Conservation (phyloP, 2,888 invertebrate species). For the Spialia ferax region DNA sequence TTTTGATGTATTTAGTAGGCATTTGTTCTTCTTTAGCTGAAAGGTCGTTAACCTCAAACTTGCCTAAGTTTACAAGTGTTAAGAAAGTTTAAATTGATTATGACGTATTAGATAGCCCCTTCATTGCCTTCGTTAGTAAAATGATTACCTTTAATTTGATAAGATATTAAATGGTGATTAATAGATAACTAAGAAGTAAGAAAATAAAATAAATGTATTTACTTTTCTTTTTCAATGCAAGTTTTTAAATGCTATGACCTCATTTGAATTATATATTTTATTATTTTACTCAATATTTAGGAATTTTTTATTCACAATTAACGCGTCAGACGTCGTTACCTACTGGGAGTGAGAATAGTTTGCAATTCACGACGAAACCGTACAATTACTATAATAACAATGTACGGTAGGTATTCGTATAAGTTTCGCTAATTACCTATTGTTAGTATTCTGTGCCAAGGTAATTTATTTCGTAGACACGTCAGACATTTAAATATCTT, state of each 20-base stretch:
- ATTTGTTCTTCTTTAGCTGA: not conserved
- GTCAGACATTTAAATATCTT: too few species aligned
- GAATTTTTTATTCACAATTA: too few species aligned
- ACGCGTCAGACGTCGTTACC: not conserved
- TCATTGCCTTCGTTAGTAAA: too few species aligned
- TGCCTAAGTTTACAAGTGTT: not conserved
- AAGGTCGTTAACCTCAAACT: slow-evolving; percentile 23
- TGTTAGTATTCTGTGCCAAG: slow-evolving; percentile 68
- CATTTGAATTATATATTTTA: not conserved
- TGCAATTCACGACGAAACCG: not conserved
- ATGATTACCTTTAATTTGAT: too few species aligned
- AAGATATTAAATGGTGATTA: too few species aligned
- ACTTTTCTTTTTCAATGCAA: too few species aligned
- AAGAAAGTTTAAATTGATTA: not conserved
- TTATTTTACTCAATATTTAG: too few species aligned
- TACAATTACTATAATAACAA: slow-evolving; percentile 10
- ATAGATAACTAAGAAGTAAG: too few species aligned
- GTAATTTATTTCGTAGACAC: slow-evolving; percentile 41
- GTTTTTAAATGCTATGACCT: not conserved
- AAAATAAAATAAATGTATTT: too few species aligned
- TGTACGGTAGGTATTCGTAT: slow-evolving; percentile 11
- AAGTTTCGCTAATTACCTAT: slow-evolving; percentile 58
- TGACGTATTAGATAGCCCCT: too few species aligned
- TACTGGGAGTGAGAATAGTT: not conserved
- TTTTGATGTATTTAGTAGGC: not conserved